Conservation (phyloP, 2,888 invertebrate species). For the Eristalis tenax region DNA sequence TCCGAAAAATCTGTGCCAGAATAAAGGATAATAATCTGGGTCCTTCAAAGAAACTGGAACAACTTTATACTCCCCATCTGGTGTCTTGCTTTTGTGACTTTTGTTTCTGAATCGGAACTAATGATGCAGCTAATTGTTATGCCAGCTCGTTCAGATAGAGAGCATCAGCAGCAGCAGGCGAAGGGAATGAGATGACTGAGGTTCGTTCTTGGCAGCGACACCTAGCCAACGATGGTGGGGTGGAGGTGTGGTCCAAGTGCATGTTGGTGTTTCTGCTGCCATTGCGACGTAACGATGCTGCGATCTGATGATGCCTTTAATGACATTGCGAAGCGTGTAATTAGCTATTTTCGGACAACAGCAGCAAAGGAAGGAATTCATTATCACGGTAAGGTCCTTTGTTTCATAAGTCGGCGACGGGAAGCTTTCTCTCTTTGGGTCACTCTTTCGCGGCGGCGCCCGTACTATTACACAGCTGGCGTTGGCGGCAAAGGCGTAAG, state of each 20-base stretch:
- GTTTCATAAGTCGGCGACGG: constrained; percentile 3
- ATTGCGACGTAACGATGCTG: constrained; percentile 49
- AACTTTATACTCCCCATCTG: constrained; percentile 44
- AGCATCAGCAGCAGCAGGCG: background rate
- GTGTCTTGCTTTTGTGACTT: constrained; percentile 47
- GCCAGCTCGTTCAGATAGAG: constrained; percentile 54
- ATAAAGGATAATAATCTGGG: constrained; percentile 67
- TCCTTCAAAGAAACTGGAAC: constrained; percentile 25
- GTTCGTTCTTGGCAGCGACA: background rate
- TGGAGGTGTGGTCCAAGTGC: constrained; percentile 49
- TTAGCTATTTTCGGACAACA: constrained; percentile 69
- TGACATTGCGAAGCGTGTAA: constrained; percentile 67
- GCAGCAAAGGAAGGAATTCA: constrained; percentile 43
- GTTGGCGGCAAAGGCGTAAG: constrained; percentile 40
- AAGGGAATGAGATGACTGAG: background rate
- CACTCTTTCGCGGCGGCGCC: background rate
- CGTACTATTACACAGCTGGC: background rate
- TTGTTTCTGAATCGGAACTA: constrained; percentile 69
- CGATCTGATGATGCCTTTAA: constrained; percentile 59
- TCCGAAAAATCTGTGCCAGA: constrained; percentile 67
- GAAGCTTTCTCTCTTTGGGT: background rate
- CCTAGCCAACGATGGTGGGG: background rate
- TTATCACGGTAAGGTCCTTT: constrained; percentile 58
- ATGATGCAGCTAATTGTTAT: constrained; percentile 73
- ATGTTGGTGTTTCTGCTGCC: constrained; percentile 60